Evolutionary conservation across 2,113 vertebrate genomes (phyloP).

Genomic region (Zosterops hypoxanthus): DNA sequence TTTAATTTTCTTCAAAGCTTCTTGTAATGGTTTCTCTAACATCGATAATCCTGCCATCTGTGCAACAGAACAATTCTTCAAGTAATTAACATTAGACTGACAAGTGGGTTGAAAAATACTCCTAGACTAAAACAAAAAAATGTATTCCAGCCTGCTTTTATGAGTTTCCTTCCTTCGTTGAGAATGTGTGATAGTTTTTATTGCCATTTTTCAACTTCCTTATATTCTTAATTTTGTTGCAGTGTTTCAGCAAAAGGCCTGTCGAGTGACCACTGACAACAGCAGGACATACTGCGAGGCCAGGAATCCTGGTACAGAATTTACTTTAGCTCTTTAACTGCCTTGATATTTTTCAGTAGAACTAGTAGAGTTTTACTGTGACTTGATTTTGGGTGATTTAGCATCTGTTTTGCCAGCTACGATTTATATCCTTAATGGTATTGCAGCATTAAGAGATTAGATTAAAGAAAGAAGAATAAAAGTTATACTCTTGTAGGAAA

Average conservation of each 20-base stretch:
- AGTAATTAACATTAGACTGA: not conserved
- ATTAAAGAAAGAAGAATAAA: not conserved
- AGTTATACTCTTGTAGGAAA: not conserved
- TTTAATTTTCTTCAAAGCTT: not conserved
- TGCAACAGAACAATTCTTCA: not conserved
- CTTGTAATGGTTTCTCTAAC: not conserved
- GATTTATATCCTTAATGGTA: not conserved
- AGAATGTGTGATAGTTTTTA: not conserved
- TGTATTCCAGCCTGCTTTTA: not conserved
- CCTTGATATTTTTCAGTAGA: not conserved
- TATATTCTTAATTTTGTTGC: not conserved
- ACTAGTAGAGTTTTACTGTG: not conserved
- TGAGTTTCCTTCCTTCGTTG: not conserved
- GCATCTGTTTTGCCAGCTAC: not conserved
- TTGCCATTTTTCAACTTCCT: not conserved
- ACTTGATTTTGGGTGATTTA: slow-evolving; percentile 19
- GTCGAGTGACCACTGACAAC: slow-evolving; percentile 34
- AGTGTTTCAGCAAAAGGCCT: slow-evolving; percentile 87
- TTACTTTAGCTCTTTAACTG: not conserved
- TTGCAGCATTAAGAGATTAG: not conserved
- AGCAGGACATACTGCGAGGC: slow-evolving; percentile 66
- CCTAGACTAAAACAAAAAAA: not conserved
- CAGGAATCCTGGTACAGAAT: slow-evolving; percentile 76
- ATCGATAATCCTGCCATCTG: not conserved
- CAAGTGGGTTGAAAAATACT: not conserved